Evolutionary conservation across 2,888 invertebrate species (phyloP).

Genomic region (Lycocerus yunnanus): DNA sequence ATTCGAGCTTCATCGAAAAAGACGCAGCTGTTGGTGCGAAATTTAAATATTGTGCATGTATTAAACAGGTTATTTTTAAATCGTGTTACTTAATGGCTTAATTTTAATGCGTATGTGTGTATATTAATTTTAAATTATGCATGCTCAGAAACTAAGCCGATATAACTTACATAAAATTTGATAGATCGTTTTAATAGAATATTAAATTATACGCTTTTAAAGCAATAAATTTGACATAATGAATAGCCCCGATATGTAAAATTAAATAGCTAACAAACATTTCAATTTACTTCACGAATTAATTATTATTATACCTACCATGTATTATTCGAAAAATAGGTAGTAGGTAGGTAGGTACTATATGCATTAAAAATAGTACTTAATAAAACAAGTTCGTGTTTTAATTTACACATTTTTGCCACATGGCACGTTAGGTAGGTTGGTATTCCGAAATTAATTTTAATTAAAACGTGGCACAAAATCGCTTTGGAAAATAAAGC

Average conservation of each 20-base stretch:
- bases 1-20: slow-evolving; percentile 7
- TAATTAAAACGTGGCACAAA: neutral
- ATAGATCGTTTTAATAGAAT: slow-evolving; percentile 14
- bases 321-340: neutral
- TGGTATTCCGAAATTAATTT: neutral
- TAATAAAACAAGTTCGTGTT: neutral
- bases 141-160: slow-evolving; percentile 24
- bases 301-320: neutral
- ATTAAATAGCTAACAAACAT: neutral
- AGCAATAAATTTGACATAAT: neutral
- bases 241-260: neutral
- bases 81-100: slow-evolving; percentile 37
- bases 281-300: neutral
- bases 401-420: neutral
- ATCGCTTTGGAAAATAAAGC: neutral
- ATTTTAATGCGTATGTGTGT: slow-evolving; percentile 33
- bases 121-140: slow-evolving; percentile 39
- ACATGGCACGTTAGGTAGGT: too few relatives aligned
- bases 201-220: slow-evolving; percentile 1
- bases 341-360: neutral
- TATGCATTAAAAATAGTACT: neutral
- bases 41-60: slow-evolving; percentile 42
- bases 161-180: slow-evolving; percentile 18
- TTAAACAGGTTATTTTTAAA: slow-evolving; percentile 44
- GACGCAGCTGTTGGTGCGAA: slow-evolving; percentile 43